Percentiles rank a stretch among this genome's conserved stretches.
These are phyloP conservation scores for Trialeurodes vaporariorum DNA, from an alignment of 1,140 invertebrate species.

Conservation along the genomic window DNA sequence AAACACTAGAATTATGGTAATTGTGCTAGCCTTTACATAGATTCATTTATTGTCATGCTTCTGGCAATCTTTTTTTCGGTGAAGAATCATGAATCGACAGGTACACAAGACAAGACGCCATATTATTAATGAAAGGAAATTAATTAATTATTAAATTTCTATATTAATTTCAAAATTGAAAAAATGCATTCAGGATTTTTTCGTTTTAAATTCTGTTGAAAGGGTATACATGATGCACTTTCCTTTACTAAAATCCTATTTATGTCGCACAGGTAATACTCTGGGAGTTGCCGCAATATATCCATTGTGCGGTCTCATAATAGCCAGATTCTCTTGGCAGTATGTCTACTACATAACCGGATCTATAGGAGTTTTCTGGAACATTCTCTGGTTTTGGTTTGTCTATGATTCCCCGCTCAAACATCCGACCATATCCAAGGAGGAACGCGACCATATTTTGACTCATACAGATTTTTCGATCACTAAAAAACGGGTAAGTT, in stretches of 20 bases:
- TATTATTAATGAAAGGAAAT: too few species aligned
- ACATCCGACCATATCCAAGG: slow-evolving; percentile 61
- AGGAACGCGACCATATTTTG: slow-evolving; percentile 51
- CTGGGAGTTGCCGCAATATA: slow-evolving; percentile 57
- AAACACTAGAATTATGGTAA: too few species aligned
- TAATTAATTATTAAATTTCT: too few species aligned
- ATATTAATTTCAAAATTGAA: too few species aligned
- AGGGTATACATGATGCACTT: too few species aligned
- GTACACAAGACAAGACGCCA: too few species aligned
- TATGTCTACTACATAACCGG: slow-evolving; percentile 60
- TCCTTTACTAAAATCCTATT: slow-evolving; percentile 3
- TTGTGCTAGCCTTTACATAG: too few species aligned
- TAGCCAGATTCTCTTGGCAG: slow-evolving; percentile 54
- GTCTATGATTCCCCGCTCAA: slow-evolving; percentile 60
- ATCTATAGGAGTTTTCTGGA: slow-evolving; percentile 61
- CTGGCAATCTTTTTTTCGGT: too few species aligned
- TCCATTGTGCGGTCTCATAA: slow-evolving; percentile 52
- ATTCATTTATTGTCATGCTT: too few species aligned
- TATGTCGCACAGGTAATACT: slow-evolving; percentile 40
- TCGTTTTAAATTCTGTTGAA: too few species aligned
- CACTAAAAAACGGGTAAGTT: slow-evolving; percentile 32
- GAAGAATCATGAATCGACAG: too few species aligned
- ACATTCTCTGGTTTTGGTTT: slow-evolving; percentile 55
- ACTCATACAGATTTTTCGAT: slow-evolving; percentile 41
- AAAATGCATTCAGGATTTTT: too few species aligned